These are phyloP conservation scores for Tridacna crocea DNA, from an alignment of 2,888 invertebrate genomes.

Conservation along the genomic window DNA sequence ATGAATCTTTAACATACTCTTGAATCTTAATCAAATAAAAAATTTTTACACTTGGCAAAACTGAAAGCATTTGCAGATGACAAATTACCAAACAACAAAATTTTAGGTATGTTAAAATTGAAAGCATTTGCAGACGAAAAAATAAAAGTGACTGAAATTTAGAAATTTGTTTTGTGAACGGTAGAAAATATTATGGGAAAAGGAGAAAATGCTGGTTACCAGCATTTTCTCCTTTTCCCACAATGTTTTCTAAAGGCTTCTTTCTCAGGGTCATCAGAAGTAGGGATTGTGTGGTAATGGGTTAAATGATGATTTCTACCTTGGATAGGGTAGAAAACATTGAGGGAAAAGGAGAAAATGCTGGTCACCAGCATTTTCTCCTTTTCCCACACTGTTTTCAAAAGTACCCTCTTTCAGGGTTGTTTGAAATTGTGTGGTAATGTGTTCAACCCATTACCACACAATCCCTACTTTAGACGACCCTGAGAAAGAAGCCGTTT, in stretches of 20 bases:
- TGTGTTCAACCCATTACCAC: too few relatives aligned
- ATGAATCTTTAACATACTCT: neutral
- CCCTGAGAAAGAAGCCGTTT: too few relatives aligned
- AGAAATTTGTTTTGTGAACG: neutral
- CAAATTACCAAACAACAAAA: neutral
- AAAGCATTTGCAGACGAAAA: neutral
- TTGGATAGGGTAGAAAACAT: neutral
- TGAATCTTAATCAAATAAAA: neutral
- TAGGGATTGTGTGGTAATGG: too few relatives aligned
- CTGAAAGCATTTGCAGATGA: neutral
- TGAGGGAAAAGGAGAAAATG: too few relatives aligned
- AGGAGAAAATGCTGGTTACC: neutral
- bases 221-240: neutral
- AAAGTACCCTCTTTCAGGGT: too few relatives aligned
- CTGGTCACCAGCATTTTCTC: too few relatives aligned
- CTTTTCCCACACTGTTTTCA: too few relatives aligned
- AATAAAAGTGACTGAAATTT: neutral
- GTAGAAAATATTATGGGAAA: neutral
- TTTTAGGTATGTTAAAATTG: neutral
- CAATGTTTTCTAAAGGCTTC: neutral
- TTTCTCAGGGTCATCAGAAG: too few relatives aligned
- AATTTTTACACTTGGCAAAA: neutral
- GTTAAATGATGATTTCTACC: neutral
- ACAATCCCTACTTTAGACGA: too few relatives aligned
- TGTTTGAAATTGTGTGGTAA: too few relatives aligned